Evolutionary conservation across 2,888 invertebrate genomes (phyloP).

Genomic region (Epinotia ramella): DNA sequence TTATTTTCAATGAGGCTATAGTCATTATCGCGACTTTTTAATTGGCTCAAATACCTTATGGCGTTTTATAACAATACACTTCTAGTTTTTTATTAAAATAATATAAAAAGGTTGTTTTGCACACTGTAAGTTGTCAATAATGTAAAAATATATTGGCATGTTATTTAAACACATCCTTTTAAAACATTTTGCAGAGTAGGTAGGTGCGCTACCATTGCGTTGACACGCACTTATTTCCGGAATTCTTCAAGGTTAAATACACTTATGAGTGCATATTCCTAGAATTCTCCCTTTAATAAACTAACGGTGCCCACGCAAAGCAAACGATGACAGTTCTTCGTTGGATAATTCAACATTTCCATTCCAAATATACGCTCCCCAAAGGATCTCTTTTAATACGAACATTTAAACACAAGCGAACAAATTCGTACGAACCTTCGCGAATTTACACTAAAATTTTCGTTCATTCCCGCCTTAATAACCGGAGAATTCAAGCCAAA

Average conservation of each 20-base stretch:
- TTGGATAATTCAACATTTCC: conserved; percentile 24
- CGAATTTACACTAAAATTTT: conserved; percentile 39
- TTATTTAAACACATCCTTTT: too few species aligned
- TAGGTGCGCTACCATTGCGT: too few species aligned
- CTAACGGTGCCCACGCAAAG: background rate
- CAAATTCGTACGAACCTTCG: conserved; percentile 35
- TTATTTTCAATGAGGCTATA: too few species aligned
- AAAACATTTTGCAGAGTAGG: too few species aligned
- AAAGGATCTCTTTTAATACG: conserved; percentile 31
- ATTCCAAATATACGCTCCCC: conserved; percentile 9
- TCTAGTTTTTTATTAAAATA: too few species aligned
- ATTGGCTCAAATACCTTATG: too few species aligned
- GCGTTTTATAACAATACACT: too few species aligned
- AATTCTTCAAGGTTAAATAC: background rate
- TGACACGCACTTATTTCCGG: background rate
- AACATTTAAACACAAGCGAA: conserved; percentile 40
- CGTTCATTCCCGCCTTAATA: conserved; percentile 40
- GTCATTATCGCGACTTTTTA: too few species aligned
- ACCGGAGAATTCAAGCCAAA: conserved; percentile 43
- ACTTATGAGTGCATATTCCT: background rate
- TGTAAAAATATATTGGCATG: too few species aligned
- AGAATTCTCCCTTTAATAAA: background rate
- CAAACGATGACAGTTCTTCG: conserved; percentile 14
- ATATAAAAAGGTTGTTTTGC: too few species aligned
- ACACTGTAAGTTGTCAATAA: too few species aligned